Percentiles rank a stretch among this genome's conserved stretches.
These are phyloP conservation scores for Axea sp. DNA, from an alignment of 2,888 invertebrate species.

Conservation along the genomic window DNA sequence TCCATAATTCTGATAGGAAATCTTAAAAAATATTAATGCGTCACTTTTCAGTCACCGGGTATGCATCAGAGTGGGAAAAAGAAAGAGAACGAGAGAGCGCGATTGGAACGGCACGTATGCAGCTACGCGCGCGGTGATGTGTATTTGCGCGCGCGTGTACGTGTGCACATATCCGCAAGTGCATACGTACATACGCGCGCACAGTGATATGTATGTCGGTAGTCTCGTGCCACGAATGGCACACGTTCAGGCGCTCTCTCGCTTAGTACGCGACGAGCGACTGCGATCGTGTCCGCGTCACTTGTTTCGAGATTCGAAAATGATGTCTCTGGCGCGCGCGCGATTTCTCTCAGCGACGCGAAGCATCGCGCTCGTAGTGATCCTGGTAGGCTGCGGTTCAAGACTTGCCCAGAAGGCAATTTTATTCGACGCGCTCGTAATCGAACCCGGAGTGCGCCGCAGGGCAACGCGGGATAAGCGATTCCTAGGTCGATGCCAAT, in stretches of 20 bases:
- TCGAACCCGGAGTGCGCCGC: slow-evolving; percentile 31
- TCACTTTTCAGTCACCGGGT: no score
- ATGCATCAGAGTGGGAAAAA: slow-evolving; percentile 18
- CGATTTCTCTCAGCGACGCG: slow-evolving; percentile 16
- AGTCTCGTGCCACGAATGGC: slow-evolving; percentile 66
- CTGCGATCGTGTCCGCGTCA: slow-evolving; percentile 62
- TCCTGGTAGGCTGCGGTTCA: slow-evolving; percentile 54
- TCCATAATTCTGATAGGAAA: no score
- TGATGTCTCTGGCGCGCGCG: slow-evolving; percentile 45
- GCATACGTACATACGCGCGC: not conserved
- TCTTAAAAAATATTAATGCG: no score
- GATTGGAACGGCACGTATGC: slow-evolving; percentile 49
- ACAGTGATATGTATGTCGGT: slow-evolving; percentile 34
- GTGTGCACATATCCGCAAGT: not conserved
- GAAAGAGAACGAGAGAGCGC: slow-evolving; percentile 24
- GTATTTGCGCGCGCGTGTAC: not conserved
- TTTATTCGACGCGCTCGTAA: slow-evolving; percentile 48
- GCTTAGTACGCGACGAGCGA: slow-evolving; percentile 69
- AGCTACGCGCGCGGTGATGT: slow-evolving; percentile 25
- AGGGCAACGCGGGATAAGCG: slow-evolving; percentile 37
- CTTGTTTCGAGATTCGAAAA: slow-evolving; percentile 55
- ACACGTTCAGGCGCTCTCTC: slow-evolving; percentile 58
- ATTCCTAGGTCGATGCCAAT: slow-evolving; percentile 55
- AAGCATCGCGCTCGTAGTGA: slow-evolving; percentile 2
- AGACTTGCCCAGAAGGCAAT: slow-evolving; percentile 13